phyloP scores from a whole-genome alignment of 2,797 vertebrate species.

The Crenichthys baileyi region DNA sequence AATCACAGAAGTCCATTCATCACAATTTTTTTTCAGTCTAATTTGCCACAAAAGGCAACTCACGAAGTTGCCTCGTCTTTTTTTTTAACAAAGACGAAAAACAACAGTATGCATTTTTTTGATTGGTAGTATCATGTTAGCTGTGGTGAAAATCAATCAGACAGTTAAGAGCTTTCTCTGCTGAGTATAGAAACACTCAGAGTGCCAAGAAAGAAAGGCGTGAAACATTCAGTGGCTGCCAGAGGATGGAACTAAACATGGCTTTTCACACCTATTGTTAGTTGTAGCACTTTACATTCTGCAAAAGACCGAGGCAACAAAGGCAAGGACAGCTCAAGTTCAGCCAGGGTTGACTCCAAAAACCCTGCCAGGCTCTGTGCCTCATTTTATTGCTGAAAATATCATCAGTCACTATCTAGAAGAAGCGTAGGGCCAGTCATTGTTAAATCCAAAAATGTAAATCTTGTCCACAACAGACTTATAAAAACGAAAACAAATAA shows the following conservation, averaged over 20 bases:
- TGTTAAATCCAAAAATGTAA: constrained; percentile 33
- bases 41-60: neutral
- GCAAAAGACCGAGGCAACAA: constrained; percentile 64
- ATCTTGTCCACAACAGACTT: constrained; percentile 28
- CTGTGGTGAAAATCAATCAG: constrained; percentile 25
- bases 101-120: neutral
- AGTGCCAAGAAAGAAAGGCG: constrained; percentile 61
- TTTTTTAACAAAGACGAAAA: neutral
- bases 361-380: constrained; percentile 12
- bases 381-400: constrained; percentile 55
- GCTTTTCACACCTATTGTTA: constrained; percentile 70
- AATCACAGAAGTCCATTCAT: neutral
- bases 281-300: constrained; percentile 64
- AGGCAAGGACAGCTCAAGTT: constrained; percentile 64
- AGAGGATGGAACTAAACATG: constrained; percentile 68
- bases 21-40: neutral
- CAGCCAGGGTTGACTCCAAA: constrained; percentile 25
- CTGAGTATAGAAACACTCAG: constrained; percentile 49
- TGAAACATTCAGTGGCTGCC: constrained; percentile 58
- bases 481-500: constrained; percentile 40
- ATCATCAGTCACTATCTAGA: constrained; percentile 33
- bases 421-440: constrained; percentile 29
- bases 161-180: constrained; percentile 59
- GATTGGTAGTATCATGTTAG: neutral
- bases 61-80: neutral